Base-by-base conservation (phyloP, 2,888 invertebrate species). In the Ochlodes sylvanus region DNA sequence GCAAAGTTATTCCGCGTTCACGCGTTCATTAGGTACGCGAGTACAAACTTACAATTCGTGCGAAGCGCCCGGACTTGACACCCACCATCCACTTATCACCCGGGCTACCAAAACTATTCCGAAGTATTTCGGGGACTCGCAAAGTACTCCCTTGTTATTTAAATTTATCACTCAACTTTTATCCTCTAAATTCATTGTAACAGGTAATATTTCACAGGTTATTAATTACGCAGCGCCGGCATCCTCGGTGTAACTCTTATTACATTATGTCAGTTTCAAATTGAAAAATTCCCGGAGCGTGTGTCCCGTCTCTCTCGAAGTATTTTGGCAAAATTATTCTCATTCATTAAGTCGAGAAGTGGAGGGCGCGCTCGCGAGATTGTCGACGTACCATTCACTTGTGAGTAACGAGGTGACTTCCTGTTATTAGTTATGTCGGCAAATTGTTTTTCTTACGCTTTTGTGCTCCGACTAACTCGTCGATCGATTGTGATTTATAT, bases 101-200 rank as follows among this genome's bases (percentile, higher is more conserved):
- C 83, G 67, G 44, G 55, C 61, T 61, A 61, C 77, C 80, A 79
- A 81, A 88, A 93, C 93, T 93, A 92, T 92, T 89, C 87, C 71
- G 85, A 91, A 92, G 92, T 88, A 92, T 92, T 89, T 86, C 79
- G 84, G 87, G 82, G 82, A 82, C 83, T 82, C 79, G 78, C 73
- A 64, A 54, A 81, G 81, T 77, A 78, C 76, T 84, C 75, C 79
- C 88, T 88, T 89, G 90, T 92, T 92, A 92, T 91, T 90, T 90
- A 89, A 92, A 93, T 92, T 92, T 93, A 93, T 92, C 90, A 91
- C 91, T 91, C 90, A 92, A 93, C 92, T 93, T 93, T 92, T 91
- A 91, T 90, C 87, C 87, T 89, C 88, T 89, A 92, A 92, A 92
- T 92, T 92, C 87, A 89, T 90, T 89, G 91, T 90, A 89, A 88